Evolutionary conservation across 2,113 vertebrate genomes (phyloP).

Genomic region (Beaufortia kweichowensis): DNA sequence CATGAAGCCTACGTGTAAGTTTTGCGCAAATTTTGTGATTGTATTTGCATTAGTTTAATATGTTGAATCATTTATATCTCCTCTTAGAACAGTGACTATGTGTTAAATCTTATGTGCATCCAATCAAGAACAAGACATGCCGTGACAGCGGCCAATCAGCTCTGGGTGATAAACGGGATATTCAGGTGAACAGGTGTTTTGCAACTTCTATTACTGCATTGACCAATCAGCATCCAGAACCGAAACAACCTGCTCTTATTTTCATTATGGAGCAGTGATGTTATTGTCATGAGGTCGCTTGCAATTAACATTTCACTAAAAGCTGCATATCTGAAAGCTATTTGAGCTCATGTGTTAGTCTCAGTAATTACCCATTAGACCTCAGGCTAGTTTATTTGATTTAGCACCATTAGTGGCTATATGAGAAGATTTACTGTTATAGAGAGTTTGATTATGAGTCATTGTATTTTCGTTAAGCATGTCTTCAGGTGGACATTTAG

Average conservation of each 20-base stretch:
- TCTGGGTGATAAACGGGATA: too few relatives aligned
- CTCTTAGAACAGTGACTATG: too few relatives aligned
- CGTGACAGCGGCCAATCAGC: too few relatives aligned
- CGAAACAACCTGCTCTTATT: background rate
- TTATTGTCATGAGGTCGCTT: conserved; percentile 9
- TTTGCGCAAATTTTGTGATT: too few relatives aligned
- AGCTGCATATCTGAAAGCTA: conserved; percentile 22
- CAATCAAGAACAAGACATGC: too few relatives aligned
- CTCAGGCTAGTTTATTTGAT: conserved; percentile 51
- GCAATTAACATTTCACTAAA: conserved; percentile 50
- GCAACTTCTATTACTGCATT: too few relatives aligned
- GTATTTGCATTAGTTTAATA: too few relatives aligned
- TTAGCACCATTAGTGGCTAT: conserved; percentile 44
- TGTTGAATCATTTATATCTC: too few relatives aligned
- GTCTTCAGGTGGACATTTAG: conserved; percentile 50
- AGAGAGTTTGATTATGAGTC: conserved; percentile 56
- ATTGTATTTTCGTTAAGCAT: conserved; percentile 52
- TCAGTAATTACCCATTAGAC: conserved; percentile 54
- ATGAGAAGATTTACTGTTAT: conserved; percentile 39
- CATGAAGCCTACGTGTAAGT: too few relatives aligned
- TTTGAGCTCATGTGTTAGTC: conserved; percentile 33
- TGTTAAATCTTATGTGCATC: too few relatives aligned
- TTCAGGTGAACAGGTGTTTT: too few relatives aligned
- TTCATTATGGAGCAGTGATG: background rate
- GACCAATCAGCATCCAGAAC: background rate